These are phyloP conservation scores for Drosophila ohnishii DNA, from an alignment of 1,140 invertebrate genomes.

Conservation along the genomic window DNA sequence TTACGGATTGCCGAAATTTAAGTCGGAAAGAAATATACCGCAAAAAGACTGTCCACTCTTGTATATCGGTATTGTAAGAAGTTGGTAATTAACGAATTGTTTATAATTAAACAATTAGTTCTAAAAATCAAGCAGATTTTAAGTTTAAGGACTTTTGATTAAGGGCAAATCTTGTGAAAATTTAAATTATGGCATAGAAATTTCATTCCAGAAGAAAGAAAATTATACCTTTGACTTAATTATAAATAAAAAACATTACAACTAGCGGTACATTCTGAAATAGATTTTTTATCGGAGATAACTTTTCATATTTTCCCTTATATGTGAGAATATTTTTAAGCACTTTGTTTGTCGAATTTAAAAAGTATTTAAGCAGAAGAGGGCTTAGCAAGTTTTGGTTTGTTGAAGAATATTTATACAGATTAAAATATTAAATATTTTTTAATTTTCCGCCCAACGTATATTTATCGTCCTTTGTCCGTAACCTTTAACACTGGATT, in stretches of 20 bases:
- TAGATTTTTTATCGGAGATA: too few relatives aligned
- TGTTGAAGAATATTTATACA: too few relatives aligned
- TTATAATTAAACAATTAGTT: neutral
- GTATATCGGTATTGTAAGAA: neutral
- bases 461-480: neutral
- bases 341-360: too few relatives aligned
- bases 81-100: neutral
- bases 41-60: neutral
- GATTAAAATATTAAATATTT: neutral
- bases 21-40: neutral
- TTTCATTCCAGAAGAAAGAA: too few relatives aligned
- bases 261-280: too few relatives aligned
- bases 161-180: too few relatives aligned
- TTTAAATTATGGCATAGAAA: too few relatives aligned
- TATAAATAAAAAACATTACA: too few relatives aligned
- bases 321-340: too few relatives aligned
- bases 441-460: neutral
- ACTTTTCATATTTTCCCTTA: too few relatives aligned
- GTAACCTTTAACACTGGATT: neutral
- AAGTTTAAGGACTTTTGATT: neutral
- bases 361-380: too few relatives aligned
- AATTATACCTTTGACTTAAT: too few relatives aligned
- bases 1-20: neutral
- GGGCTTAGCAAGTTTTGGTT: neutral
- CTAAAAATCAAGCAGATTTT: neutral